A percentile compares a stretch with the other conserved stretches of the same genome.
Evolutionary conservation across 2,888 invertebrate genomes (phyloP).

Genomic region (Temnothorax ravouxi): DNA sequence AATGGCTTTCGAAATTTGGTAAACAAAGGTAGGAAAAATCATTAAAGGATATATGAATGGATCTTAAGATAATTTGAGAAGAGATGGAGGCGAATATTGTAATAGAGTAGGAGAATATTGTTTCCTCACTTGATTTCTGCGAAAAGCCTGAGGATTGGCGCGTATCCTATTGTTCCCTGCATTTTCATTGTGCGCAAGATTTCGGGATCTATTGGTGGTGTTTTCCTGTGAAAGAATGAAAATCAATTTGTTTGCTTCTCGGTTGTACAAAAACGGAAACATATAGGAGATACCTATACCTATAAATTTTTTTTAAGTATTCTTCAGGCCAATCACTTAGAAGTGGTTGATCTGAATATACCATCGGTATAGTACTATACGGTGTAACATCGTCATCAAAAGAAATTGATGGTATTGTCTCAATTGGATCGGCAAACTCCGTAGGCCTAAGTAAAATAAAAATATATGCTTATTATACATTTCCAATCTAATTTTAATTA

Average conservation of each 20-base stretch:
- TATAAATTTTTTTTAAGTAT: constrained; percentile 90
- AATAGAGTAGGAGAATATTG: constrained; percentile 84
- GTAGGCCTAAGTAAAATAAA: constrained; percentile 89
- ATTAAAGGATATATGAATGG: background rate
- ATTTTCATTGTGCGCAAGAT: constrained; percentile 96
- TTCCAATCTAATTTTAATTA: constrained; percentile 4
- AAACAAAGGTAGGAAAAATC: constrained; percentile 19
- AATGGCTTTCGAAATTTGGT: constrained; percentile 36
- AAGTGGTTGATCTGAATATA: constrained; percentile 90
- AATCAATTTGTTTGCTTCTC: background rate
- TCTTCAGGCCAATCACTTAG: constrained; percentile 95
- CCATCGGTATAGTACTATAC: constrained; percentile 93
- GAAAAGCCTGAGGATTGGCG: constrained; percentile 93
- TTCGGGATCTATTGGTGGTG: constrained; percentile 94
- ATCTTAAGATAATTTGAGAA: constrained; percentile 73
- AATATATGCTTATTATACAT: constrained; percentile 4
- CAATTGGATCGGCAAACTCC: constrained; percentile 95
- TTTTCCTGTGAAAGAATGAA: constrained; percentile 88
- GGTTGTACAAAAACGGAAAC: background rate
- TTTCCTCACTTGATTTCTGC: constrained; percentile 93
- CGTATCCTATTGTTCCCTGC: constrained; percentile 98
- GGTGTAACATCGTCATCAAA: constrained; percentile 93
- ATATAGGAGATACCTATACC: constrained; percentile 86
- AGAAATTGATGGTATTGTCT: constrained; percentile 91
- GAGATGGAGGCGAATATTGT: constrained; percentile 80